These are phyloP conservation scores for Aphelinus atriplicis DNA, from an alignment of 1,140 invertebrate species.

Conservation along the genomic window DNA sequence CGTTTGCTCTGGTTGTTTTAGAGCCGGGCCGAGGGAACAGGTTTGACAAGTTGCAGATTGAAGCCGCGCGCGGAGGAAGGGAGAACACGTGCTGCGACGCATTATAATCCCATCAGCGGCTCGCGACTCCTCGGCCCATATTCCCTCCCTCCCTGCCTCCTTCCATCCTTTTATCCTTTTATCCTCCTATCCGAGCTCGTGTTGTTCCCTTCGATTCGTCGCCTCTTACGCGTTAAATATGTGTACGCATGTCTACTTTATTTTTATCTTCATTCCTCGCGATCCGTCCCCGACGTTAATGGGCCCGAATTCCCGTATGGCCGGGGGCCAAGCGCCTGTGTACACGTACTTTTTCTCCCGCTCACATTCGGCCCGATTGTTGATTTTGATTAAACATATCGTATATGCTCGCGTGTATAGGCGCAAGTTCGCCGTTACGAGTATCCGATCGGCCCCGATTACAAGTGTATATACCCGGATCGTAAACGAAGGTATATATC, in stretches of 20 bases:
- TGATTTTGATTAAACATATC: no score
- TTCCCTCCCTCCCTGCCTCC: conserved; percentile 37
- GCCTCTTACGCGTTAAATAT: conserved; percentile 30
- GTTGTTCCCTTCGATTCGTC: conserved; percentile 33
- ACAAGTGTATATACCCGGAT: no score
- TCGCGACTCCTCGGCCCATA: conserved; percentile 42
- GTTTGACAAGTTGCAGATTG: conserved; percentile 64
- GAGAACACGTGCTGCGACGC: conserved; percentile 62
- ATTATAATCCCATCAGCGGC: conserved; percentile 60
- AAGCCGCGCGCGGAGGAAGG: conserved; percentile 46
- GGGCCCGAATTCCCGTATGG: no score
- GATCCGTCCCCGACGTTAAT: no score
- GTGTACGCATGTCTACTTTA: conserved; percentile 7
- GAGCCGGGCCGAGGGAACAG: conserved; percentile 55
- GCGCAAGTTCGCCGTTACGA: no score
- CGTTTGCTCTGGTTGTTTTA: conserved; percentile 30
- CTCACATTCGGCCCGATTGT: no score
- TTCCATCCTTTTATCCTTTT: conserved; percentile 39
- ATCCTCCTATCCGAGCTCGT: conserved; percentile 13
- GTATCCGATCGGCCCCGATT: no score
- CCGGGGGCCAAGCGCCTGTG: no score
- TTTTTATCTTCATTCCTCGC: neutral
- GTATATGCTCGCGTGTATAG: no score
- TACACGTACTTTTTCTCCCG: no score
- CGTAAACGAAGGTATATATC: no score